phyloP scores from a whole-genome alignment of 2,888 invertebrate genomes.

The Galerucella calmariensis region DNA sequence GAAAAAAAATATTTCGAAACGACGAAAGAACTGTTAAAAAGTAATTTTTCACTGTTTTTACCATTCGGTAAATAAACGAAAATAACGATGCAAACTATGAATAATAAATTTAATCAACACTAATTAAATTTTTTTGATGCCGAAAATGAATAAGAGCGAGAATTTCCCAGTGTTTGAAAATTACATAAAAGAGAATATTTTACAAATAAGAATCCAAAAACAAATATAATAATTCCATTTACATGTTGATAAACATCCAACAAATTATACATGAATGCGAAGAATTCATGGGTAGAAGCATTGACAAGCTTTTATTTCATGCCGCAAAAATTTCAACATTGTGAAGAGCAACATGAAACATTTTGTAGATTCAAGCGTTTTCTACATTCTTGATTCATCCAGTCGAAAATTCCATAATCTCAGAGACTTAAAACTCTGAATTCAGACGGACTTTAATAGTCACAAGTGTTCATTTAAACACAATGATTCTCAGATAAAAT shows the following conservation, averaged over 20 bases:
- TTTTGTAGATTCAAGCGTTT: constrained; percentile 61
- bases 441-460: constrained; percentile 59
- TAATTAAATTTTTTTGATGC: no score
- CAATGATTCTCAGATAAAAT: constrained; percentile 9
- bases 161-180: not conserved
- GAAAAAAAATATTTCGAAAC: no score
- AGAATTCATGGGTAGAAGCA: constrained; percentile 34
- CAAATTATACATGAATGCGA: constrained; percentile 35
- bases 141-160: no score
- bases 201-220: not conserved
- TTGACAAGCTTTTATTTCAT: constrained; percentile 50
- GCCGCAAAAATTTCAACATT: constrained; percentile 59
- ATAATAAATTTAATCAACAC: no score
- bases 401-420: constrained; percentile 62
- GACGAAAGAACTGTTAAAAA: no score
- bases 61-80: no score
- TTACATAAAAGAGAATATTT: not conserved
- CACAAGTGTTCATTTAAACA: constrained; percentile 42
- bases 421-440: constrained; percentile 57
- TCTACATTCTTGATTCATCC: constrained; percentile 62
- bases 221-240: not conserved
- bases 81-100: no score
- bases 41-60: no score
- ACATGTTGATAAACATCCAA: constrained; percentile 36
- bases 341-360: constrained; percentile 55